Evolutionary conservation across 2,113 vertebrate genomes (phyloP), one percentile per base, ranked within the genome.

Genomic region (Tamias sibiricus): DNA sequence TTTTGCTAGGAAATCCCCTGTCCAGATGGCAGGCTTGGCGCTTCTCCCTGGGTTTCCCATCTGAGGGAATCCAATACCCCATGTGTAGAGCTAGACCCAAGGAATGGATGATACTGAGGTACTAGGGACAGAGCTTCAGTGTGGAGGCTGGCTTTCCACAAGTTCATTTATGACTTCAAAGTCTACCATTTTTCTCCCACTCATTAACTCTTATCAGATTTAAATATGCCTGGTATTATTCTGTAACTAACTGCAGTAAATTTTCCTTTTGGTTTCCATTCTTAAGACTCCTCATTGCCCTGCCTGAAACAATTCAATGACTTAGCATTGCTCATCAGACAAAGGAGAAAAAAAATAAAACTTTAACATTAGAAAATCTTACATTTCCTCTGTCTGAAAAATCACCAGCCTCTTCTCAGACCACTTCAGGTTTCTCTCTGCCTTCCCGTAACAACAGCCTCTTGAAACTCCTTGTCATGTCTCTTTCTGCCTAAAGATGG

Each of bases 121-220:
- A 59, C 26, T 1, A 2, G 28, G 10, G 37, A 8, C 14, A 44
- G 44, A 96, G 24, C 40, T 42, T 72, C 72, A n/a, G 0, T 42
- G 26, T 6, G 4, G 1, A n/a, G 40, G 11, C 7, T 6, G 22
- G n/a, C 59, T 69, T 32, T 17, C 10, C 2, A 6, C 10, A 49
- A 35, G 35, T 8, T 6, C 20, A 2, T 30, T 12, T 76, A 14
- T 24, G 19, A 20, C 83, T 62, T 64, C 16, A 35, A 59, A 17
- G 1, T 44, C 42, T 16, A 42, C 2, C 40, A 49, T 40, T 37
- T 49, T 88, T 66, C 20, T 20, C 30, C 69, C 28, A 52, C 49
- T 47, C 12, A 35, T 37, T 57, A 44, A 90, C 16, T 57, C 20
- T 19, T 82, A n/a, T 52, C 12, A 22, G 7, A 57, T 22, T 57